Percentiles rank a stretch among this genome's conserved stretches.
Conservation (phyloP, 2,113 vertebrate genomes). For the Mastomys coucha region DNA sequence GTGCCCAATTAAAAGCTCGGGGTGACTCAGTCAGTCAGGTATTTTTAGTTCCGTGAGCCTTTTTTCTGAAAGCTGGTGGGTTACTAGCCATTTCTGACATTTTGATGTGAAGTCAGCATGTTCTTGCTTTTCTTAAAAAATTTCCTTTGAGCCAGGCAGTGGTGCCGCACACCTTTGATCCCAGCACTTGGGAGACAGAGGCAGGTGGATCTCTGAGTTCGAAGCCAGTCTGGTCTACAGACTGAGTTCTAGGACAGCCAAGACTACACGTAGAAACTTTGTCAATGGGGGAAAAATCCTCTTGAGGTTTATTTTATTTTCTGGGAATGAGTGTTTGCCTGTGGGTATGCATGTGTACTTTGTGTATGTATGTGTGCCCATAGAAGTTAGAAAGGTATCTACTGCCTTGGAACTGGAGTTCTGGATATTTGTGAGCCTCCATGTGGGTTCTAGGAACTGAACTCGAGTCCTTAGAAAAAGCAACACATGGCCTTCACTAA, state of each 20-base stretch:
- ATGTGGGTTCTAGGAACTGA: not conserved
- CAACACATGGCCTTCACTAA: not conserved
- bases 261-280: not conserved
- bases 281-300: not conserved
- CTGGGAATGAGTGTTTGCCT: not conserved
- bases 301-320: not conserved
- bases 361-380: too few species aligned
- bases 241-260: not conserved
- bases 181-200: not conserved
- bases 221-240: not conserved
- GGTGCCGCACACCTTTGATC: not conserved
- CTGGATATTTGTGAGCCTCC: not conserved
- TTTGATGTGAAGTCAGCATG: not conserved
- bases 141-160: not conserved
- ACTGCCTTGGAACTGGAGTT: not conserved
- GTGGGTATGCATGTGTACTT: not conserved
- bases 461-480: not conserved
- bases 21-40: conserved; percentile 62
- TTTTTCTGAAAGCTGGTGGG: conserved; percentile 39
- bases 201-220: not conserved
- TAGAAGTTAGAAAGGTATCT: not conserved
- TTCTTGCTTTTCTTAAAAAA: not conserved
- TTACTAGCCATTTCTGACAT: conserved; percentile 52
- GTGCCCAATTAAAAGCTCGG: not conserved
- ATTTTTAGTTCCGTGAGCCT: conserved; percentile 63